Percentiles rank a stretch among this genome's conserved stretches.
Conservation (phyloP, 1,140 invertebrate species). For the Drosophila baimaii region DNA sequence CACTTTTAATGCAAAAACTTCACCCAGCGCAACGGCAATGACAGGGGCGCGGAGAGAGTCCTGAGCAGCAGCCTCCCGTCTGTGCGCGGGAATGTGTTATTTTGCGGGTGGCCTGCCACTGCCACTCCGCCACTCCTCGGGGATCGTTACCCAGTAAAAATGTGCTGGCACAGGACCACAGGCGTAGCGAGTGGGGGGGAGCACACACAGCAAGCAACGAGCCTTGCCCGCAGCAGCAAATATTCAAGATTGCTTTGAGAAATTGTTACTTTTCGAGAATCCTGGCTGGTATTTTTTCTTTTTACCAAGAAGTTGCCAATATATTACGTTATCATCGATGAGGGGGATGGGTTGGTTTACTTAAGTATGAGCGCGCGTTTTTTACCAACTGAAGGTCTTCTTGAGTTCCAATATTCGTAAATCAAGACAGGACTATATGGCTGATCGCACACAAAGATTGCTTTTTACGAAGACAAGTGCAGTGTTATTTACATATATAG, state of each 20-base stretch:
- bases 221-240: not conserved
- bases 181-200: not conserved
- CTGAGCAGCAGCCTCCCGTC: conserved; percentile 9
- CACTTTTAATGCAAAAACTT: conserved; percentile 76
- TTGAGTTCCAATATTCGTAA: too few relatives aligned
- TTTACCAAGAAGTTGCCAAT: too few relatives aligned
- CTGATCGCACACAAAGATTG: not conserved
- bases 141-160: conserved; percentile 32
- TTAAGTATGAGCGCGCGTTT: not conserved
- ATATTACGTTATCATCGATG: not conserved
- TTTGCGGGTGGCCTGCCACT: conserved; percentile 46
- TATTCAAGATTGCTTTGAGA: conserved; percentile 2
- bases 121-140: not conserved
- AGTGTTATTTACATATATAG: not conserved
- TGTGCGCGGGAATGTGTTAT: conserved; percentile 18
- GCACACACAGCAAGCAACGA: not conserved
- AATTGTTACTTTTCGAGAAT: not conserved
- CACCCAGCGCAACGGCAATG: conserved; percentile 33
- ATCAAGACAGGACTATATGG: too few relatives aligned
- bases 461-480: not conserved
- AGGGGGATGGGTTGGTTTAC: not conserved
- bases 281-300: not conserved
- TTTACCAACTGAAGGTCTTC: too few relatives aligned
- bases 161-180: conserved; percentile 3
- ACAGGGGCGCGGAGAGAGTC: conserved; percentile 22